These are phyloP conservation scores for Peucedramus taeniatus DNA, from an alignment of 2,113 vertebrate genomes.

Conservation along the genomic window DNA sequence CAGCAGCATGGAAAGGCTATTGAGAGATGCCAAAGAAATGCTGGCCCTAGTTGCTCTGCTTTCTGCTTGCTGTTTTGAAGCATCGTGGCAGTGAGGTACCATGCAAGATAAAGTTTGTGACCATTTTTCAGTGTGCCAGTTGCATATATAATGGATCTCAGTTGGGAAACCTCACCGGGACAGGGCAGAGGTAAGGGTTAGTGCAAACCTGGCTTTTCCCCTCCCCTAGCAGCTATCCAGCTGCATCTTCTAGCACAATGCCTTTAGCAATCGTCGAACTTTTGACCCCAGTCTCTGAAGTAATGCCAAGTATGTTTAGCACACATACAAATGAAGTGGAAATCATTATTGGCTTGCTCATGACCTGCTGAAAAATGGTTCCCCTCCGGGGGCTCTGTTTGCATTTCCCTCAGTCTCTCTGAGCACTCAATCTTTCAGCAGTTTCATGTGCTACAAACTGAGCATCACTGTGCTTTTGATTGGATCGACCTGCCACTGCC, in stretches of 20 bases:
- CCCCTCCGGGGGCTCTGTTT: not conserved
- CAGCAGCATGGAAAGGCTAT: not conserved
- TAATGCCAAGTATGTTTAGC: constrained; percentile 46
- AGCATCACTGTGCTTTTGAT: not conserved
- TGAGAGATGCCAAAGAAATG: not conserved
- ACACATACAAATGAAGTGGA: constrained; percentile 45
- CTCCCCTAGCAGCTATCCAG: not conserved
- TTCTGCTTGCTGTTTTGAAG: not conserved
- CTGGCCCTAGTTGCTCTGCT: not conserved
- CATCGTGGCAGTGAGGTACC: not conserved
- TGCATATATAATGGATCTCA: not conserved
- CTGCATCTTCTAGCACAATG: not conserved
- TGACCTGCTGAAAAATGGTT: constrained; percentile 53
- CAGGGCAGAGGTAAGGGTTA: not conserved
- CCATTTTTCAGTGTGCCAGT: not conserved
- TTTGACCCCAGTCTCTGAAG: constrained; percentile 49
- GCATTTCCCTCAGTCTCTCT: not conserved
- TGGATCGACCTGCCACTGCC: not conserved
- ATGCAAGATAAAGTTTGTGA: not conserved
- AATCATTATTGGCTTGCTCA: constrained; percentile 50
- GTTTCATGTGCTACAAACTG: not conserved
- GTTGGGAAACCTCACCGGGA: not conserved
- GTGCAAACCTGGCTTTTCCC: not conserved
- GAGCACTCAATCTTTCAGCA: not conserved
- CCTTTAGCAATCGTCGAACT: constrained; percentile 38